A percentile compares a stretch with the other conserved stretches of the same genome.
These are phyloP conservation scores for Darevskia mixta DNA, from an alignment of 2,797 vertebrate genomes.

Conservation along the genomic window DNA sequence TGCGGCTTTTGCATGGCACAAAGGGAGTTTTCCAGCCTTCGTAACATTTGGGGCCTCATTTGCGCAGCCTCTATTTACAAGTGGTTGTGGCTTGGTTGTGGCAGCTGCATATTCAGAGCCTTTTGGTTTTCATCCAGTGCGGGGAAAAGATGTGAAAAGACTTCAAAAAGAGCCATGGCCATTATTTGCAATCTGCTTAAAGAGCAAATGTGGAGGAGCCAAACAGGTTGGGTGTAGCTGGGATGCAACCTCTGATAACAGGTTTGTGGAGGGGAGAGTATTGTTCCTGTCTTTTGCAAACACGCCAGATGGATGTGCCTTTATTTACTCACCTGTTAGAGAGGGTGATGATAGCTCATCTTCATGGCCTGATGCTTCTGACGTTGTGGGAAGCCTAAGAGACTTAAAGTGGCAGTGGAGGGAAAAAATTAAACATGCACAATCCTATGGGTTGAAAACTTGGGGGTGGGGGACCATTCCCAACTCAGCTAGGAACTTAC, in stretches of 20 bases:
- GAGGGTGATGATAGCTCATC: not conserved
- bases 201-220: constrained; percentile 9
- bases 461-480: not conserved
- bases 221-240: not conserved
- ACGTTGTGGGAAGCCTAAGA: not conserved
- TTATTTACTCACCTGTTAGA: constrained; percentile 12
- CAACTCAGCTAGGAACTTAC: not conserved
- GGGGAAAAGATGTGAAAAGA: constrained; percentile 21
- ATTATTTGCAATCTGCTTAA: constrained; percentile 40
- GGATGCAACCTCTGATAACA: not conserved
- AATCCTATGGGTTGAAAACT: not conserved
- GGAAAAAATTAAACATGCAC: not conserved
- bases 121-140: constrained; percentile 41
- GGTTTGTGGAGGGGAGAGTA: not conserved
- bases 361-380: not conserved
- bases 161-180: constrained; percentile 28
- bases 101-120: constrained; percentile 44
- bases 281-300: constrained; percentile 20
- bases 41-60: constrained; percentile 38
- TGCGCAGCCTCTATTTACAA: constrained; percentile 31
- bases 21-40: constrained; percentile 46
- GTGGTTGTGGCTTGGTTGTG: constrained; percentile 42
- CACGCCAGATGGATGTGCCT: not conserved
- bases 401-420: not conserved
- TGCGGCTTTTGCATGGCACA: not conserved